Evolutionary conservation across 2,888 invertebrate genomes (phyloP), one percentile per base, ranked within the genome.

Genomic region (Camponotus fellah): DNA sequence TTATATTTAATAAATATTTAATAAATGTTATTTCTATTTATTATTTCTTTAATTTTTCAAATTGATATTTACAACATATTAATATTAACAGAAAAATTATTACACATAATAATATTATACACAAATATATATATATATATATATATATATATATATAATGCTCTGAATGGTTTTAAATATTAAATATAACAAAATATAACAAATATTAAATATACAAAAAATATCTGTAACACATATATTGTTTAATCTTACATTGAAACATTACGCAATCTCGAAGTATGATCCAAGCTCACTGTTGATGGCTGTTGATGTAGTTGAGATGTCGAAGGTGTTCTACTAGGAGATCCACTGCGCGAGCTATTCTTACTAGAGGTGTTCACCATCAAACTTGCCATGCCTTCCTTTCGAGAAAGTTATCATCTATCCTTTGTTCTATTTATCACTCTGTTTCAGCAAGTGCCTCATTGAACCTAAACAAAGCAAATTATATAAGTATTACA

Each of bases 301-400:
- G 86, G 87, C 64, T 84, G 93, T 79, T 93, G 92, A 80, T 92
- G 91, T n/a, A 87, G 75, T 76, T 92, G 91, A 82, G 91, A 89
- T 69, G 86, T 91, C 72, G 89, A 83, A 75, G 91, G 92, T 85
- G 90, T 91, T 92, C 94, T 92, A 87, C 89, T 94, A 40, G 94
- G 94, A 81, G 94, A 95, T 86, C 94, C 88, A 87, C 94, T 94
- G 64, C 94, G 93, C 8, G 94, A 94, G 90, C 94, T 94, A 90
- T 91, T 94, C 85, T 94, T 94, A 90, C 94, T 94, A 88, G 94
- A 94, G 53, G 94, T 84, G 75, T 91, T 90, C 74, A 95, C 93
- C 86, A 93, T 93, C 94, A 95, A 92, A 91, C 92, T 94, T 93
- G 94, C 94, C 94, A 95, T 95, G 91, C 93, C 94, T 91, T 90